Base-by-base conservation (phyloP, 1,140 invertebrate genomes). In the Arion vulgaris region DNA sequence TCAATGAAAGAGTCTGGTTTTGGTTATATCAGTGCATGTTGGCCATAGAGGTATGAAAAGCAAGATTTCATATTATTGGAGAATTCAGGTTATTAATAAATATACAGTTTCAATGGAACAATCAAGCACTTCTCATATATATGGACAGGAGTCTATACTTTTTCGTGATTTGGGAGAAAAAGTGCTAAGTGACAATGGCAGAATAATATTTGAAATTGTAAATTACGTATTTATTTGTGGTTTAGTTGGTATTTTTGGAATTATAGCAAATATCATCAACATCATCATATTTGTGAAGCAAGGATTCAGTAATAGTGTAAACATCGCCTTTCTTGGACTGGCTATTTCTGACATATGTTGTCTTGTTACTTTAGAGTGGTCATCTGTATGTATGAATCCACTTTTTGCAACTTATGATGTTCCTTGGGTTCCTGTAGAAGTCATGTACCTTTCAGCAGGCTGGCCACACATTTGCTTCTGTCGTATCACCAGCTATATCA, bases 321-420 rank as follows among this genome's bases (percentile, higher is more conserved):
- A 74, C 38, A 74, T 74, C 7, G 39, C 17, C 7, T 74, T 74
- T 41, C 45, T 74, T 41, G 72, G 72, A 7, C 26, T 74, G 7
- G 72, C 72, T 39, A 74, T 74, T 15, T 74, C 72, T n/a, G 72
- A 74, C n/a, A 36, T 74, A 13, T 45, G 38, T 39, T 39, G 39
- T n/a, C 11, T 74, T 4, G 1, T 74, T 41, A 9, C 36, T n/a
- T 15, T 38, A 4, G 13, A 9, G 19, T 13, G 7, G 26, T 7
- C 7, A n/a, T 28, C 72, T 28, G 11, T 74, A 7, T 45, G 34
- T 11, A 36, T 74, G 26, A 74, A 74, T 28, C 72, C 72, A 9
- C 36, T 45, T 7, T 13, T 74, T 5, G 7, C 34, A 45, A 23
- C 34, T 11, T 34, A 11, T 34, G 68, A 23, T 4, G 15, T 71